Evolutionary conservation across 2,113 vertebrate genomes (phyloP), one percentile per base, ranked within the genome.

Genomic region (Vireo altiloquus): DNA sequence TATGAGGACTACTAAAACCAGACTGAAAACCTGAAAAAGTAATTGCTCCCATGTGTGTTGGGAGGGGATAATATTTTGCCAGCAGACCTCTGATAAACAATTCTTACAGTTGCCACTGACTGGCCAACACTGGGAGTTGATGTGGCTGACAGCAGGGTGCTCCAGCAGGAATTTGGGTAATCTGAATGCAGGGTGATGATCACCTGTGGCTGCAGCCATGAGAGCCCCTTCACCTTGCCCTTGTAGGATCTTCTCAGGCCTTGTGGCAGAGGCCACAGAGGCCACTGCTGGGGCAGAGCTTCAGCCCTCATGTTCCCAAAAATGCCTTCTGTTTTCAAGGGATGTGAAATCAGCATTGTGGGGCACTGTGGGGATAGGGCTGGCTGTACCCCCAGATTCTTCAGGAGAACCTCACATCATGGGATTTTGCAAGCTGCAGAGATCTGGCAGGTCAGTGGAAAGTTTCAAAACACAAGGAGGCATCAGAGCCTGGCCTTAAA

Each of bases 161-260:
- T 74, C 50, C 72, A 49, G 69, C 11, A 57, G 47, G 70, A 37
- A 8, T 75, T 75, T n/a, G 9, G 21, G 52, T 24, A 27, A 25
- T 20, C 20, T 21, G 30, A 53, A 40, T 1, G 2, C 0, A 0
- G n/a, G 31, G 5, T 71, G 47, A n/a, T 2, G 4, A 25, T 33
- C 64, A 13, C 0, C 0, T 35, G 56, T 0, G 1, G 39, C 42
- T 59, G 39, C 74, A 70, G 52, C 39, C 52, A 31, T 0, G 1
- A 0, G 8, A 59, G 22, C 5, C 27, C 42, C 31, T 82, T 68
- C 0, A 0, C n/a, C 49, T 50, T 54, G 30, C 10, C 30, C 52
- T n/a, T 4, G 7, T 35, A 59, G 31, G n/a, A 54, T 35, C n/a
- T 49, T 30, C 86, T 50, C 56, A n/a, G 22, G 6, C 28, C 23